A percentile compares a stretch with the other conserved stretches of the same genome.
These are phyloP conservation scores for Drosophila murphyi DNA, from an alignment of 1,140 invertebrate species.

Conservation along the genomic window DNA sequence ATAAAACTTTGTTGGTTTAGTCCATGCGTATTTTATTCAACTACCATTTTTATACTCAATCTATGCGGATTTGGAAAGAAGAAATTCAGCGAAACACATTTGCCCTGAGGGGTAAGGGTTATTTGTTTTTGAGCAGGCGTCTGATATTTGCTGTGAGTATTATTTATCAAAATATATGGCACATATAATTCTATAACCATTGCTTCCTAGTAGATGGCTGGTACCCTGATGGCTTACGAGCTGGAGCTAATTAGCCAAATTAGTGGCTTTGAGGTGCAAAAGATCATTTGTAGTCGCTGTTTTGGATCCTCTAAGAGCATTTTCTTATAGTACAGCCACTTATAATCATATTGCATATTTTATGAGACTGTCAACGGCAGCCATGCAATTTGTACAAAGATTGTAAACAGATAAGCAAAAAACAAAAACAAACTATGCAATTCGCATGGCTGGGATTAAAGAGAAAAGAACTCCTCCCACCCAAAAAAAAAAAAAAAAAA, in stretches of 20 bases:
- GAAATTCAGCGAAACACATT: conserved; percentile 38
- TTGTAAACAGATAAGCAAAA: conserved; percentile 48
- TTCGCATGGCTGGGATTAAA: conserved; percentile 28
- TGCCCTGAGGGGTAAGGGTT: conserved; percentile 86
- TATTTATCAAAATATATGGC: neutral
- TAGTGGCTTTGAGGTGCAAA: conserved; percentile 53
- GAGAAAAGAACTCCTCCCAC: neutral
- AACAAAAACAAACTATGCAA: conserved; percentile 6
- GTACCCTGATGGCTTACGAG: conserved; percentile 73
- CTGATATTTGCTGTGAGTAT: conserved; percentile 81
- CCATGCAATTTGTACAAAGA: conserved; percentile 34
- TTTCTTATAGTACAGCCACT: conserved; percentile 52
- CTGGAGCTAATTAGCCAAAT: conserved; percentile 80
- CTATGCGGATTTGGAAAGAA: conserved; percentile 54
- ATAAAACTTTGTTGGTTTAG: conserved; percentile 64
- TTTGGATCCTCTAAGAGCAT: conserved; percentile 64
- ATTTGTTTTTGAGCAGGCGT: conserved; percentile 87
- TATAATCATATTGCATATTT: conserved; percentile 20
- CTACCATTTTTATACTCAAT: conserved; percentile 56
- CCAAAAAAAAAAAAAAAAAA: neutral
- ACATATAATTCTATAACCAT: neutral
- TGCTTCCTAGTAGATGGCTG: conserved; percentile 64
- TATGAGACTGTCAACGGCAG: conserved; percentile 32
- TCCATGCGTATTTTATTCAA: conserved; percentile 54
- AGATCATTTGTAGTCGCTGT: conserved; percentile 62